Evolutionary conservation across 1,140 invertebrate genomes (phyloP), one percentile per base, ranked within the genome.

Genomic region (Pachypeltis micranthus): DNA sequence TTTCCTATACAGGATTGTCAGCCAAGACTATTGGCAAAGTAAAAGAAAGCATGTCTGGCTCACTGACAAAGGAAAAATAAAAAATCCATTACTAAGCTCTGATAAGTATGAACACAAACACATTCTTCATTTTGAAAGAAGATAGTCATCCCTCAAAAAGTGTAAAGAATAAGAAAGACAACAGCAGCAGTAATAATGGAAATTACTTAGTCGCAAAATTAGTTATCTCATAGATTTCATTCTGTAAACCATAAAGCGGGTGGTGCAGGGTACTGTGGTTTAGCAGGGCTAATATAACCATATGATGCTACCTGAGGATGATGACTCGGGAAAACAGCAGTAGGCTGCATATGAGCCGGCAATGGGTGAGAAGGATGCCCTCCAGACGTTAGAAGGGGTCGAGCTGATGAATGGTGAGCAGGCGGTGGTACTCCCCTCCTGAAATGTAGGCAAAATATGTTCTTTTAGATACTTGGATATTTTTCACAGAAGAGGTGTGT

Each of bases 261-360:
- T 69, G 87, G 85, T 70, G 83, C 81, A 70, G 81, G 80, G 71
- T 80, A 82, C 69, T 69, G 73, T 27, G 72, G 67, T 74, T 85
- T 85, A 59, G 84, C 84, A 56, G 86, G 87, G 71, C 85, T 87
- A 56, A 88, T 76, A 72, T 85, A 83, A 51, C 83, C 83, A 69
- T 85, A 83, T 66, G 78, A 80, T 21, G 82, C 81, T 71, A 83
- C 81, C 70, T 82, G 81, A 61, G 81, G 78, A 68, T 84, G 83
- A 68, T 84, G 83, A 25, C 81, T 78, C 64, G 81, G 83, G 69
- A 87, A 85, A 21, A 80, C 79, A 58, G 79, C 77, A 34, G 77
- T 73, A n/a, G 77, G 75, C 74, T 90, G 89, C 76, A 91, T 83
- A 74, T 92, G 90, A 7, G 90, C 89, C 63, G 90, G 90, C 68